phyloP scores from a whole-genome alignment of 2,113 vertebrate genomes.

The Lepidothrix coronata region DNA sequence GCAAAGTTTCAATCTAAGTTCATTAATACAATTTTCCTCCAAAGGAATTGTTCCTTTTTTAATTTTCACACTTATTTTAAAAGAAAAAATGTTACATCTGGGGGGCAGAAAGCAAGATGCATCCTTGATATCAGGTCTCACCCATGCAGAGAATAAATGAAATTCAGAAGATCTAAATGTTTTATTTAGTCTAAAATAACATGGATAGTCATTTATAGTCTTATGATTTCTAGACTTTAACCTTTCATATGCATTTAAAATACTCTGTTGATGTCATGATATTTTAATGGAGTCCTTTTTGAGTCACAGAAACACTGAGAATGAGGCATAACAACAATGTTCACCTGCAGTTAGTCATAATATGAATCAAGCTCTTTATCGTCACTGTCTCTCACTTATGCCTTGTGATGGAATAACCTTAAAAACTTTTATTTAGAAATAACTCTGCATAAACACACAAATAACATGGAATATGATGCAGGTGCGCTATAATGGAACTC shows the following conservation, averaged over 20 bases:
- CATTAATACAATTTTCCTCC: neutral
- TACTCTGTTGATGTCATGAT: neutral
- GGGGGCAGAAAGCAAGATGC: neutral
- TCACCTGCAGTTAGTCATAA: conserved; percentile 21
- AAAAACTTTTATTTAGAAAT: neutral
- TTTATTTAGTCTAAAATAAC: neutral
- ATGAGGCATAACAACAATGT: neutral
- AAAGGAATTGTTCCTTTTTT: neutral
- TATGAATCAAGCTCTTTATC: conserved; percentile 1
- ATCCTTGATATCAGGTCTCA: neutral
- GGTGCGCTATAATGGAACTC: neutral
- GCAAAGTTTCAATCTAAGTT: neutral
- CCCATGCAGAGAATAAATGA: neutral
- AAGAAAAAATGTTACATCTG: neutral
- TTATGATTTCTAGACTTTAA: neutral
- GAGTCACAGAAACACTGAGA: conserved; percentile 17
- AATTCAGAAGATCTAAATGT: neutral
- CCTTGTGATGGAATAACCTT: neutral
- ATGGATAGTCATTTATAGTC: neutral
- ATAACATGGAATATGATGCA: neutral
- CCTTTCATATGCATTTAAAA: neutral
- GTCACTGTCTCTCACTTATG: neutral
- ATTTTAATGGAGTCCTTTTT: conserved; percentile 2
- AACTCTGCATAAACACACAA: neutral
- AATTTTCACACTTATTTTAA: neutral